Conservation (phyloP, 2,113 vertebrate genomes). For the Urocynchramus pylzowi region DNA sequence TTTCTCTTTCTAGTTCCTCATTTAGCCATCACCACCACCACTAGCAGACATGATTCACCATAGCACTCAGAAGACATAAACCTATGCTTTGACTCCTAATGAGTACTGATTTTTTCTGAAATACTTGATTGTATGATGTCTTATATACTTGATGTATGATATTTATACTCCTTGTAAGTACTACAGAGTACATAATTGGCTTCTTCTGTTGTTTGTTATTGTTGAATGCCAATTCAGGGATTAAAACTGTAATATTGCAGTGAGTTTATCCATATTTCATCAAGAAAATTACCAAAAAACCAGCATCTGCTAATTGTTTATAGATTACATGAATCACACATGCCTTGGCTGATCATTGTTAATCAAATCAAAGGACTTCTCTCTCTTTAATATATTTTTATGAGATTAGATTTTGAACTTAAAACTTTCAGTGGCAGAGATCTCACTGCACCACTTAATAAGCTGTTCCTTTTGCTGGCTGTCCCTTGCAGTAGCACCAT, state of each 20-base stretch:
- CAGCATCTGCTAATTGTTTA: background rate
- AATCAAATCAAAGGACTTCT: background rate
- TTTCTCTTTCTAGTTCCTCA: background rate
- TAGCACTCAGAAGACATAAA: background rate
- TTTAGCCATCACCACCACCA: background rate
- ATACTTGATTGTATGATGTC: background rate
- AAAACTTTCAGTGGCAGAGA: background rate
- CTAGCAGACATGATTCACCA: background rate
- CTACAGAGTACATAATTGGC: background rate
- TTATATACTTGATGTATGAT: too few species aligned
- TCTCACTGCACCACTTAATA: background rate
- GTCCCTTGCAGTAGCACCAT: background rate
- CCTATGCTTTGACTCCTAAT: background rate
- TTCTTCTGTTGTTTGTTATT: background rate
- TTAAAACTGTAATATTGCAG: background rate
- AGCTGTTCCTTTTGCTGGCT: background rate
- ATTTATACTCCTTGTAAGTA: background rate
- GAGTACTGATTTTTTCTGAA: background rate
- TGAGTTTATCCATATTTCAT: background rate
- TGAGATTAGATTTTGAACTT: background rate
- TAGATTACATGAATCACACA: background rate
- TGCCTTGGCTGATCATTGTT: background rate
- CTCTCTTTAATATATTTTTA: background rate
- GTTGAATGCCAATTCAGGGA: background rate
- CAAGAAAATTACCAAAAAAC: background rate